Evolutionary conservation across 2,113 vertebrate species (phyloP).

Genomic region (Sander lucioperca): DNA sequence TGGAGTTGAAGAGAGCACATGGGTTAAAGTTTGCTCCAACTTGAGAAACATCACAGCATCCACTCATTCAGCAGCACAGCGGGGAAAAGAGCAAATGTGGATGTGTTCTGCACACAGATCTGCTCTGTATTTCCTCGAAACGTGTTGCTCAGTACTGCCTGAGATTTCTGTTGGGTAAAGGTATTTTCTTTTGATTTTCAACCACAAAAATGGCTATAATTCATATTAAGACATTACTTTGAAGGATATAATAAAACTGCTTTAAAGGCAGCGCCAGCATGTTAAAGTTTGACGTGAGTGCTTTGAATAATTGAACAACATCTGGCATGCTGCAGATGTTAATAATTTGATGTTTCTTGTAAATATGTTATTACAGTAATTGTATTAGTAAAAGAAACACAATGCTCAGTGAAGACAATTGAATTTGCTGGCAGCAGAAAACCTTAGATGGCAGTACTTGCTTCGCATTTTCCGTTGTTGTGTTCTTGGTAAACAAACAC

Average conservation of each 20-base stretch:
- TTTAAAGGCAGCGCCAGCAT: neutral
- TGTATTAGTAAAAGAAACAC: neutral
- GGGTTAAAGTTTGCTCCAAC: constrained; percentile 14
- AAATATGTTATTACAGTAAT: constrained; percentile 4
- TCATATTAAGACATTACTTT: neutral
- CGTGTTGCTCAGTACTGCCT: neutral
- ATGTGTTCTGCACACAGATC: constrained; percentile 28
- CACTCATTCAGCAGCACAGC: constrained; percentile 23
- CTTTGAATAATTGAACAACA: constrained; percentile 44
- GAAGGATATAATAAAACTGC: constrained; percentile 4
- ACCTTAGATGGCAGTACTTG: neutral
- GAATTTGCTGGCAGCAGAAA: constrained; percentile 5
- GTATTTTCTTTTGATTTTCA: neutral
- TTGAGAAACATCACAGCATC: constrained; percentile 37
- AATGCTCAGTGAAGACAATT: neutral
- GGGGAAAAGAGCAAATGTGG: neutral
- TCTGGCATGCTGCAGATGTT: constrained; percentile 41
- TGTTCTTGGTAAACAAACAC: constrained; percentile 33
- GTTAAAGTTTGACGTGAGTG: neutral
- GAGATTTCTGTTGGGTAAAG: neutral
- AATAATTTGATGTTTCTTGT: constrained; percentile 14
- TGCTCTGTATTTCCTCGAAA: constrained; percentile 28
- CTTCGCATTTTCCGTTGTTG: constrained; percentile 12
- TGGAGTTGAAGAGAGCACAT: neutral
- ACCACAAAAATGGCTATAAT: neutral